Conservation (phyloP, 23 tunicate genomes). For the Clavelina lepadiformis region DNA sequence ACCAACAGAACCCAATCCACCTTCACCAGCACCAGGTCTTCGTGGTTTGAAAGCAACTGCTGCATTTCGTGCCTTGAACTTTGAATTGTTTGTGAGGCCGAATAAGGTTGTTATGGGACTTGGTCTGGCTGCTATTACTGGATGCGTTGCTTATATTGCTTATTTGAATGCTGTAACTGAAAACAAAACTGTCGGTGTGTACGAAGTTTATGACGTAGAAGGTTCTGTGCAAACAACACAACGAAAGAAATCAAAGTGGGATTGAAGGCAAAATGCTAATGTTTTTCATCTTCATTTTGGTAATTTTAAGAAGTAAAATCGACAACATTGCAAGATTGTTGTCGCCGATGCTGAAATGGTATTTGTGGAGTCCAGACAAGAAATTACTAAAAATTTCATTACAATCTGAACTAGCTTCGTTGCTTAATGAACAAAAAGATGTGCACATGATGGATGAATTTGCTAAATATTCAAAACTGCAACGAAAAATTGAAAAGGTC, state of each 20-base stretch:
- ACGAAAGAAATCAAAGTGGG: slow-evolving; percentile 76
- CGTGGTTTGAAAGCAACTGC: slow-evolving; percentile 41
- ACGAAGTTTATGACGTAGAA: slow-evolving; percentile 42
- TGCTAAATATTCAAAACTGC: slow-evolving; percentile 63
- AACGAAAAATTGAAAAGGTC: slow-evolving; percentile 42
- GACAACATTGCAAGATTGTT: slow-evolving; percentile 8
- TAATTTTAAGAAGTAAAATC: slow-evolving; percentile 9
- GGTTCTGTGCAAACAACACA: slow-evolving; percentile 23
- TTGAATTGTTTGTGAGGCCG: slow-evolving; percentile 82
- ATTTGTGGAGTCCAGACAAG: not conserved
- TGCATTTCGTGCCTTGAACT: slow-evolving; percentile 67
- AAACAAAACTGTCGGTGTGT: slow-evolving; percentile 37
- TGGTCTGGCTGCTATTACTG: slow-evolving; percentile 70
- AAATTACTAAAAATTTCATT: not conserved
- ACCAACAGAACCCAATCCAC: no score
- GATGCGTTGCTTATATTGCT: slow-evolving; percentile 86
- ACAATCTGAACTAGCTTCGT: slow-evolving; percentile 17
- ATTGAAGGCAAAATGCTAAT: slow-evolving; percentile 53
- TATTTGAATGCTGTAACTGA: slow-evolving; percentile 67
- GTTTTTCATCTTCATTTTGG: slow-evolving; percentile 19
- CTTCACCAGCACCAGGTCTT: no score
- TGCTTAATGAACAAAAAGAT: slow-evolving; percentile 13
- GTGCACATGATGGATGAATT: slow-evolving; percentile 72
- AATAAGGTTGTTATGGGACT: slow-evolving; percentile 91
- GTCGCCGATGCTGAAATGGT: not conserved